Evolutionary conservation across 2,888 invertebrate genomes (phyloP), one percentile per base, ranked within the genome.

Genomic region (Malthinus flaveolus): DNA sequence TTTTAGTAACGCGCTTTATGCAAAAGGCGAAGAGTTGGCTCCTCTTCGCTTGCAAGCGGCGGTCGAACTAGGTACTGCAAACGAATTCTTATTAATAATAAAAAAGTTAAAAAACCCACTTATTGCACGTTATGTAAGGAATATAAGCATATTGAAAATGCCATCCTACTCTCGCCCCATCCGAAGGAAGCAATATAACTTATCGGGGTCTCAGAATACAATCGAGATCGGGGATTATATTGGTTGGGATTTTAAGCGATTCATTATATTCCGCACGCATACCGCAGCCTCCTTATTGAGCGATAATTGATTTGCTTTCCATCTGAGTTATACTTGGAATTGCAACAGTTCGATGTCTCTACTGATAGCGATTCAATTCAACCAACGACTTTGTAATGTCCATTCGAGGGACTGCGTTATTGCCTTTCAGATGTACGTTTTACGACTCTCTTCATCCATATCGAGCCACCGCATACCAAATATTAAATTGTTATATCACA

Each of bases 91-190:
- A 67, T 67, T 67, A 68, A 68, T 68, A 69, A 69, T 67, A 69
- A 65, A 61, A 64, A 61, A 61, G 60, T 57, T 56, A 59, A 62
- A 67, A 60, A 66, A 68, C 68, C 67, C 68, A 69, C 67, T 68
- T 68, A 70, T 70, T 69, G 69, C 69, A 68, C 68, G 66, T 69
- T 69, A 72, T 72, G 72, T 71, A 71, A 69, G 70, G 73, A 73
- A 72, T 72, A 74, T 74, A 74, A 75, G 75, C 73, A 75, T 75
- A 75, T 75, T 75, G 73, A 74, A 75, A 75, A 75, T 75, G 72
- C 75, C 75, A 73, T 68, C 64, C 65, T 64, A 66, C 62, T 23
- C 51, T 54, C 62, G 66, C 61, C 66, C 66, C 66, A 68, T 68
- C 69, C 71, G 68, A 64, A 61, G 63, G 65, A 68, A 66, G 72